These are phyloP conservation scores for Vesta saturnalis DNA, from an alignment of 2,888 invertebrate genomes.

Conservation along the genomic window DNA sequence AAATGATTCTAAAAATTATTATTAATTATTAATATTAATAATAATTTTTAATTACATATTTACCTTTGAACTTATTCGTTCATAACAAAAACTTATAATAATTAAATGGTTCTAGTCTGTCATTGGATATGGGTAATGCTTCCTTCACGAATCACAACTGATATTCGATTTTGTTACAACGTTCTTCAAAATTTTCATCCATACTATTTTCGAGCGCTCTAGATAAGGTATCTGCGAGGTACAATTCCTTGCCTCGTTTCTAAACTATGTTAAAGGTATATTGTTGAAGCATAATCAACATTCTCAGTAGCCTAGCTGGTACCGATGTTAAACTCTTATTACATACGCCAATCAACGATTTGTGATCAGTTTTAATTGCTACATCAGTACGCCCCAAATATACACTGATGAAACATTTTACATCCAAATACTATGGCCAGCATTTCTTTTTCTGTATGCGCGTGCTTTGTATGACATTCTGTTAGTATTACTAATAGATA, in stretches of 20 bases:
- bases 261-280: neutral
- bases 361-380: too few relatives aligned
- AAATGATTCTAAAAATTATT: neutral
- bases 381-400: neutral
- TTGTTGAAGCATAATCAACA: too few relatives aligned
- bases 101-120: too few relatives aligned
- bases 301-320: neutral
- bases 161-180: neutral
- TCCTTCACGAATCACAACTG: too few relatives aligned
- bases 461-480: neutral
- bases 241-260: too few relatives aligned
- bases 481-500: neutral
- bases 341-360: too few relatives aligned
- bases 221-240: slow-evolving; percentile 4
- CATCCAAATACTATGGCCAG: too few relatives aligned
- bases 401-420: neutral
- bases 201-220: neutral
- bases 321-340: neutral
- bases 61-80: too few relatives aligned
- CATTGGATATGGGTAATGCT: too few relatives aligned
- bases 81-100: too few relatives aligned
- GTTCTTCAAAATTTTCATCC: neutral
- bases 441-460: neutral
- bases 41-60: too few relatives aligned
- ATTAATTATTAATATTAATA: too few relatives aligned